Base-by-base conservation (phyloP, 2,797 vertebrate species). In the Acipenser oxyrinchus region DNA sequence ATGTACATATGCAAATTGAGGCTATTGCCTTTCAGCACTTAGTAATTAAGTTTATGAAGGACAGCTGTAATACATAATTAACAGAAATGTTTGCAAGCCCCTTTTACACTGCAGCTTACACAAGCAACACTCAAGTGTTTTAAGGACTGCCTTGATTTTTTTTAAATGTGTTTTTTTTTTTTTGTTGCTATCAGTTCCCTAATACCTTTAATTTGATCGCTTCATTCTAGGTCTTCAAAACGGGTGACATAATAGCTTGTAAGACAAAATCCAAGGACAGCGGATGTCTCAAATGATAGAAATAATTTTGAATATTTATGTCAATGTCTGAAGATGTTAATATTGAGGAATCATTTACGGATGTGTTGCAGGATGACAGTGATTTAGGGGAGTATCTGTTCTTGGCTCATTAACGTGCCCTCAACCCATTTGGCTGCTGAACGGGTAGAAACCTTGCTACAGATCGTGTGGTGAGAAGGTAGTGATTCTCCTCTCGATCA, bases 61-160 rank as follows among this genome's bases (percentile, higher is more conserved):
- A 97, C 94, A 96, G 93, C 93, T 97, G 93, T 95, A 96, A 95
- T 94, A 92, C 93, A 93, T 96, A 95, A 97, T 96, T 97, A 96
- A 94, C 93, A 90, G 90, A 93, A 94, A 93, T 94, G 93, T 95
- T 95, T 93, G 90, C 90, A 89, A 93, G 90, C 90, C 87, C 86
- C 89, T 83, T 77, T 82, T 86, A 86, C 88, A 89, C 81, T 79
- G 77, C 73, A 87, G 91, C 88, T 92, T 91, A 85, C 87, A 92
- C 86, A 81, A 86, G 82, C 86, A 79, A 70, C 79, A 76, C 79
- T 37, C 37, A 74, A 76, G 74, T 69, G 68, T 78, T 83, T 63
- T 63, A 74, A 74, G 70, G 71, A 77, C 12, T 10, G 75, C 71
- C 72, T 78, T 37, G 37, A 37, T 37, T 37, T 37, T 37, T 37